Evolutionary conservation across 2,888 invertebrate species (phyloP), one percentile per base, ranked within the genome.

Genomic region (Agapostemon virescens): DNA sequence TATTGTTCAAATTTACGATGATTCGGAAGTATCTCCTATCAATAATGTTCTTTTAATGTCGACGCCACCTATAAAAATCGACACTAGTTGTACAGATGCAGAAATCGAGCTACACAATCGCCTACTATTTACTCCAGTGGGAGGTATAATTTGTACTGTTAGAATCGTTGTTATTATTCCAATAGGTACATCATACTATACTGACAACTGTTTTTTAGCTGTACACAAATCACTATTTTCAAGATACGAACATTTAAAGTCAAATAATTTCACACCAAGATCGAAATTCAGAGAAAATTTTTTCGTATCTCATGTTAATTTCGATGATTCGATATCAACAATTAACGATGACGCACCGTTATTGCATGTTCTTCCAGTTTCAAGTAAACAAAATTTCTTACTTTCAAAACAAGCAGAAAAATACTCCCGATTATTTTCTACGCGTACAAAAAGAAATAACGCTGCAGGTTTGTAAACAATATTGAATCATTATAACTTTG

Each of bases 101-200:
- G 82, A 74, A 45, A 84, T 68, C 30, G 87, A 88, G 52, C 77
- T 85, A 76, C 81, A 84, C 38, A 89, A 87, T 70, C 77, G 88
- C 77, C 79, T 92, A 33, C 85, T 89, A 61, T 82, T 92, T 30
- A 92, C 92, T 3, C 92, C 92, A 1, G 85, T 89, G 15, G 90
- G 91, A 88, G 86, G 89, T 89, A 87, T 76, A 26, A 33, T 42
- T 42, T 6, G 33, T 45, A 52, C 30, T 52, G 13, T 63, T 30
- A 4, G 36, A 26, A 58, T 45, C 23, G 1, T 52, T 26, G 52
- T n/a, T 15, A 52, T 64, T 69, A 69, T 9, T n/a, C n/a, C n/a
- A n/a, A n/a, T n/a, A n/a, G n/a, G 23, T 63, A 4, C 38, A 45
- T 26, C 33, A 17, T 49, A 69, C 11, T 58, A 38, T 68, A 38